Conservation (phyloP, 2,888 invertebrate species). For the Tolmerus cingulatus region DNA sequence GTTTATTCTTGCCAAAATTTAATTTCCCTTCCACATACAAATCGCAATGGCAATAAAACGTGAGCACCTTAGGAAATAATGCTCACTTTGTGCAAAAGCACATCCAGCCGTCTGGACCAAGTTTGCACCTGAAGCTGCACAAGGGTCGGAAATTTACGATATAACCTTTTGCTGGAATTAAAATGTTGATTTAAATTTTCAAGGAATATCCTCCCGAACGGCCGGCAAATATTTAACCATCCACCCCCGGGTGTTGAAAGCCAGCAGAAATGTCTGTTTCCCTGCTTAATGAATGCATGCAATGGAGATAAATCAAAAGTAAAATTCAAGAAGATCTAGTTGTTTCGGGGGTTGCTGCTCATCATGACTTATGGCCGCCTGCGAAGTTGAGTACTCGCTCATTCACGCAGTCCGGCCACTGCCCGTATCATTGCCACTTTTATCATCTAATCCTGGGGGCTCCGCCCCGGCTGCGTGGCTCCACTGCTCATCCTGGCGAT, state of each 20-base stretch:
- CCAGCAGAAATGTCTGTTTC: not conserved
- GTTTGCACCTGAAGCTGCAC: not conserved
- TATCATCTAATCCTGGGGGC: not conserved
- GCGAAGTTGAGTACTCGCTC: not conserved
- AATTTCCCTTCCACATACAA: not conserved
- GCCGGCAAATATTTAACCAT: constrained; percentile 7
- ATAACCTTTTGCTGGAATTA: not conserved
- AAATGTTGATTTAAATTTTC: constrained; percentile 8
- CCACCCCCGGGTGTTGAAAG: not conserved
- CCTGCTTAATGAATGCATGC: constrained; percentile 19
- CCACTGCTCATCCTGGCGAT: not conserved
- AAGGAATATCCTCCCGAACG: not conserved
- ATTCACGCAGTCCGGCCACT: not conserved
- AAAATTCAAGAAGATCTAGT: constrained; percentile 21
- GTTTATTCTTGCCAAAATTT: not conserved
- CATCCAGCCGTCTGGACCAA: not conserved
- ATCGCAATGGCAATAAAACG: not conserved
- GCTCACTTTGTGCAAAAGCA: not conserved
- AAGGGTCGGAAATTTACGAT: not conserved
- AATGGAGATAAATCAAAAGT: constrained; percentile 15
- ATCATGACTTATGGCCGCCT: not conserved
- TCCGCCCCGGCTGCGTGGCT: not conserved
- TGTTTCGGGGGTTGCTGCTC: not conserved
- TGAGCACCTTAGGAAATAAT: not conserved
- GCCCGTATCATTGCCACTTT: not conserved